Percentiles rank a stretch among this genome's conserved stretches.
These are phyloP conservation scores for Xiphorhynchus elegans DNA, from an alignment of 2,113 vertebrate genomes.

Conservation along the genomic window DNA sequence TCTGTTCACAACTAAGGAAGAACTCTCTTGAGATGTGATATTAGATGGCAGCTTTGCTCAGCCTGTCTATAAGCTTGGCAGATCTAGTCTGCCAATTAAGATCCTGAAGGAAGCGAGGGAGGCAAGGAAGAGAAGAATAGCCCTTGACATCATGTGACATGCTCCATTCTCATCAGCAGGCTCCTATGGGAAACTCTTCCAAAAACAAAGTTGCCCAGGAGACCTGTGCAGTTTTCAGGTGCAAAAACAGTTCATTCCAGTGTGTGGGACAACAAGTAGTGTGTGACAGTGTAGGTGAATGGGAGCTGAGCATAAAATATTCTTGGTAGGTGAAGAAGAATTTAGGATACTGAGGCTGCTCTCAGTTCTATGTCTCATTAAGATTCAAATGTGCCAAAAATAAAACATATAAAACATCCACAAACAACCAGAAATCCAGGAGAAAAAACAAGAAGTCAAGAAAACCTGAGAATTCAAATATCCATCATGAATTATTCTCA, in stretches of 20 bases:
- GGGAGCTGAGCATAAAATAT: background rate
- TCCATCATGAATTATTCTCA: background rate
- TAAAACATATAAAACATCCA: background rate
- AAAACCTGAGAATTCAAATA: background rate
- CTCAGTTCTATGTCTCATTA: background rate
- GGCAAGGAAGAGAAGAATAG: background rate
- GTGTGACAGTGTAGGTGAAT: background rate
- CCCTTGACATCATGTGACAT: background rate
- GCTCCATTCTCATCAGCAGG: background rate
- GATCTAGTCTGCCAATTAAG: background rate
- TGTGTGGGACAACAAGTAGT: background rate
- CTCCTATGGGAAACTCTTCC: background rate
- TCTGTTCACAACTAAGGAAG: background rate
- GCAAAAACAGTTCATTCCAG: background rate
- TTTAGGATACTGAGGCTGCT: background rate
- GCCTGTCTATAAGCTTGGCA: background rate
- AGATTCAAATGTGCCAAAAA: background rate
- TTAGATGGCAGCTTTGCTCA: background rate
- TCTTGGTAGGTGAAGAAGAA: background rate
- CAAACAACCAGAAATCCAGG: background rate
- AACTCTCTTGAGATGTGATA: background rate
- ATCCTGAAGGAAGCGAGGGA: background rate
- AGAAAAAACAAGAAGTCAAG: background rate
- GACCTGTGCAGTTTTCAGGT: background rate
- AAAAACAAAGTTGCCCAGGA: background rate